phyloP scores from a whole-genome alignment of 2,888 invertebrate species.

The Creontiades dilutus region DNA sequence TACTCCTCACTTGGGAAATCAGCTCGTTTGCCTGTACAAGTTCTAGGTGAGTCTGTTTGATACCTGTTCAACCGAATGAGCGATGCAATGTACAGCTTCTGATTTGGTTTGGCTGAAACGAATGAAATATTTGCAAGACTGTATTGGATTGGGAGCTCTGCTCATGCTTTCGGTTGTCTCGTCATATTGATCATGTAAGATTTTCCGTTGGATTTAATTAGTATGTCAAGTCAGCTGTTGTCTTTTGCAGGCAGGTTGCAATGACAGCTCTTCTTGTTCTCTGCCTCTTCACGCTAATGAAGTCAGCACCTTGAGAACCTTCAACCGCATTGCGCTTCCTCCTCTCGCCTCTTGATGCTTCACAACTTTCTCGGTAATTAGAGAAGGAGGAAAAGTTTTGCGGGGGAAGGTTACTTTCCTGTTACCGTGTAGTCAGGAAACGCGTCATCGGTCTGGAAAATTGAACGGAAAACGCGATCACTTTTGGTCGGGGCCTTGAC shows the following conservation, averaged over 20 bases:
- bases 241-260: neutral
- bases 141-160: too few species aligned
- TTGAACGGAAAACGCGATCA: constrained; percentile 7
- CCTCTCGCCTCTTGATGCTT: neutral
- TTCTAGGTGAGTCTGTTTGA: too few species aligned
- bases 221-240: neutral
- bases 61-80: too few species aligned
- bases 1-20: too few species aligned
- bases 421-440: neutral
- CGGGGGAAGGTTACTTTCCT: constrained; percentile 17
- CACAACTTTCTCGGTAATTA: constrained; percentile 39
- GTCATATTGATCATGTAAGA: too few species aligned
- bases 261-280: neutral
- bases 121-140: too few species aligned
- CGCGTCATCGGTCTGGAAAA: constrained; percentile 28
- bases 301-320: neutral
- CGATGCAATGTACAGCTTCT: too few species aligned
- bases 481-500: neutral
- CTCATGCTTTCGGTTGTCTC: too few species aligned
- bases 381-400: constrained; percentile 5
- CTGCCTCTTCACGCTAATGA: constrained; percentile 3
- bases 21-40: too few species aligned
- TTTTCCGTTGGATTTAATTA: too few species aligned
- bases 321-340: constrained; percentile 26
- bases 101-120: too few species aligned